Evolutionary conservation across 2,113 vertebrate genomes (phyloP), one percentile per base, ranked within the genome.

Genomic region (Mesoclemmys tuberculata): DNA sequence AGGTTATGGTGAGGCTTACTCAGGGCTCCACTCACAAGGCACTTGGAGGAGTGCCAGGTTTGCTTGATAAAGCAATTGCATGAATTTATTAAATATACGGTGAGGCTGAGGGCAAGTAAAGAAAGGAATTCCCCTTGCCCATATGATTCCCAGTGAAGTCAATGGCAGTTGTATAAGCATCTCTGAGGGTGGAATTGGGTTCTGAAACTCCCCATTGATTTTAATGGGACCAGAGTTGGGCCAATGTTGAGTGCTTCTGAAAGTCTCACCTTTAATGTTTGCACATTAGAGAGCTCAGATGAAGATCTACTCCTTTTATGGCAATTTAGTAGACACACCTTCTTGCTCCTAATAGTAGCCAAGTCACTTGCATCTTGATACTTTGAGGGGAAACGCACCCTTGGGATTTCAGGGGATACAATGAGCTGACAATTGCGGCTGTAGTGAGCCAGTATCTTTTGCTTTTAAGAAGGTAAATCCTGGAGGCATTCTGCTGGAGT

Each of bases 21-120:
- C 7, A 54, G 90, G 49, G 3, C 52, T 86, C 71, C n/a, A 41
- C 77, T 93, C 75, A 49, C n/a, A 71, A 44, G 19, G 8, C 84
- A 24, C 27, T 77, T 78, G 52, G 52, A 78, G 44, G 54, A 22
- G 78, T 90, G 44, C 77, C 0, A 80, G 77, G 90, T 94, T 93
- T 27, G 61, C 1, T 0, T 87, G 31, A 54, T 83, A 80, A 61
- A 87, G 29, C 26, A 78, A 56, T 44, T n/a, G 24, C 13, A 79
- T 18, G 27, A 38, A 9, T 35, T 52, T 56, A 44, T 56, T 82
- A 3, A 24, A 56, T 82, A 82, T 92, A 46, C 26, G 41, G 24
- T 27, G 41, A 27, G 24, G 26, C 41, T 27, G 26, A 27, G 22
- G 26, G 24, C 44, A 77, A 27, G 13, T 38, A 80, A n/a, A 22